These are phyloP conservation scores for Cyanoderma ruficeps DNA, from an alignment of 2,113 vertebrate genomes.

Conservation along the genomic window DNA sequence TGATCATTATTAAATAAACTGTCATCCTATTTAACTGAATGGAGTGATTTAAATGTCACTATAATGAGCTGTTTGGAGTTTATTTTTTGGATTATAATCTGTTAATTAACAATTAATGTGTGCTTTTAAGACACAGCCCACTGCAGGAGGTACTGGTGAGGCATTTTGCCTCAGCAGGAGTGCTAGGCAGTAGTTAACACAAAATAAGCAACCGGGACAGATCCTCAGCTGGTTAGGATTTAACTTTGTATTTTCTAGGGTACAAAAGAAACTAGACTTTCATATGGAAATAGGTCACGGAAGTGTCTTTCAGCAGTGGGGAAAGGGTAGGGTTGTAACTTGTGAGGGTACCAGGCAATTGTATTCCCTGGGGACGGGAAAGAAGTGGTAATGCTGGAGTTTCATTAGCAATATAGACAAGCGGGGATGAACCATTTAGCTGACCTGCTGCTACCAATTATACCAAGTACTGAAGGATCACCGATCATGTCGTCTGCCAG, in stretches of 20 bases:
- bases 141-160: conserved; percentile 30
- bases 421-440: background rate
- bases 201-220: background rate
- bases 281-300: background rate
- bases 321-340: background rate
- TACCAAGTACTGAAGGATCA: background rate
- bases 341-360: background rate
- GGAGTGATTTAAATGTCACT: conserved; percentile 41
- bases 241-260: conserved; percentile 10
- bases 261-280: conserved; percentile 22
- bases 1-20: conserved; percentile 32
- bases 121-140: conserved; percentile 49
- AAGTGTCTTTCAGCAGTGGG: background rate
- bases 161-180: conserved; percentile 43
- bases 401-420: background rate
- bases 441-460: background rate
- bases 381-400: background rate
- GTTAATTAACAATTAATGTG: conserved; percentile 56
- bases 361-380: background rate
- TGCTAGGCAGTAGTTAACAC: conserved; percentile 29
- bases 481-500: background rate
- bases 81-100: conserved; percentile 56
- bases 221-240: conserved; percentile 20
- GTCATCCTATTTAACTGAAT: conserved; percentile 26
- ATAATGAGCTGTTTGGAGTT: conserved; percentile 42